A percentile compares a stretch with the other conserved stretches of the same genome.
These are phyloP conservation scores for Mobula hypostoma DNA, from an alignment of 2,113 vertebrate species.

Conservation along the genomic window DNA sequence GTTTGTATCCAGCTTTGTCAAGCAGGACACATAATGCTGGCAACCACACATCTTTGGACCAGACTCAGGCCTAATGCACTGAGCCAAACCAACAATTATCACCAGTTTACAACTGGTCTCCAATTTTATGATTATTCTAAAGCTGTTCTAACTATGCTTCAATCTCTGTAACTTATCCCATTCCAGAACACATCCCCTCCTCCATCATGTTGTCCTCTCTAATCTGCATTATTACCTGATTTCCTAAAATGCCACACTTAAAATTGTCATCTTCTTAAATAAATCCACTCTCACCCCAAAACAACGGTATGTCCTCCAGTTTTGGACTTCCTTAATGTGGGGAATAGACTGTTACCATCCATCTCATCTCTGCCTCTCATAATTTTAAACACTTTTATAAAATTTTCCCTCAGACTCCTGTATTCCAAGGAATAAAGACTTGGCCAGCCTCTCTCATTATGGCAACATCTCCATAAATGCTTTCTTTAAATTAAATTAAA, in stretches of 20 bases:
- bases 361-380: too few species aligned
- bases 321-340: too few species aligned
- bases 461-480: neutral
- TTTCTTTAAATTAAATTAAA: neutral
- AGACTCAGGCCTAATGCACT: neutral
- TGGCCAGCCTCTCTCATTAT: neutral
- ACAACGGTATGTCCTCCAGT: too few species aligned
- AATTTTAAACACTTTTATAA: too few species aligned
- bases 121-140: neutral
- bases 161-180: neutral
- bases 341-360: too few species aligned
- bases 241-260: neutral
- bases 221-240: neutral
- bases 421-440: too few species aligned
- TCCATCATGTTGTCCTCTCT: neutral
- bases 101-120: neutral
- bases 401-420: too few species aligned
- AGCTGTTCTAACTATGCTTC: neutral
- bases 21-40: neutral
- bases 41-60: neutral
- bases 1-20: constrained; percentile 5
- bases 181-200: neutral
- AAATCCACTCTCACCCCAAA: neutral
- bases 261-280: neutral
- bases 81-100: constrained; percentile 2